phyloP scores from a whole-genome alignment of 1,140 invertebrate species.

The Panagrolaimus sp. region DNA sequence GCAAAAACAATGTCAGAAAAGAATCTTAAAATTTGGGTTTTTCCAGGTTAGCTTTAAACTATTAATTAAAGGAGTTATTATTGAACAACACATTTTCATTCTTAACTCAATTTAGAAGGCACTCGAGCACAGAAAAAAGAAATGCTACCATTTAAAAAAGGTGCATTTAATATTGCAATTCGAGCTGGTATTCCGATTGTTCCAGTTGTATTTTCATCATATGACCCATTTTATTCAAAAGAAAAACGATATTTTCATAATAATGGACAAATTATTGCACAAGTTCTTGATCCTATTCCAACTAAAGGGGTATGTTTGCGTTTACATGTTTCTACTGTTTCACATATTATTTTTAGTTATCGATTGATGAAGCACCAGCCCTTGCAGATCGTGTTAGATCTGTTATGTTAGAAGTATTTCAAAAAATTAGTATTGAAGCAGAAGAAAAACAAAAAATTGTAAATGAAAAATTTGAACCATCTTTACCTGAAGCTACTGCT shows the following conservation, averaged over 20 bases:
- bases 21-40: conserved; percentile 56
- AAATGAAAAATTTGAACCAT: neutral
- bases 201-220: conserved; percentile 50
- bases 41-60: too few species aligned
- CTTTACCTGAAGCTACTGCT: too few species aligned
- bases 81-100: too few species aligned
- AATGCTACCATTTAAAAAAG: conserved; percentile 63
- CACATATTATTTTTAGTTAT: conserved; percentile 31
- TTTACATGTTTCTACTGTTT: too few species aligned
- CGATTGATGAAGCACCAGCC: conserved; percentile 41
- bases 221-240: conserved; percentile 47
- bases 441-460: neutral
- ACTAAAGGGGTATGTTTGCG: conserved; percentile 46
- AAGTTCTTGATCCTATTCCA: conserved; percentile 46
- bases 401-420: conserved; percentile 37
- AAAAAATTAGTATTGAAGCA: conserved; percentile 42
- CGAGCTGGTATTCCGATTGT: conserved; percentile 54
- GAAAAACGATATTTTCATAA: conserved; percentile 38
- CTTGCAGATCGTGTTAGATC: conserved; percentile 31
- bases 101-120: too few species aligned
- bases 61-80: too few species aligned
- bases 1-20: conserved; percentile 1
- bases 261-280: conserved; percentile 41
- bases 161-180: conserved; percentile 63
- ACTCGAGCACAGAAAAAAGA: conserved; percentile 60